Evolutionary conservation across 2,797 vertebrate genomes (phyloP).

Genomic region (Odontamblyopus lacepedii): DNA sequence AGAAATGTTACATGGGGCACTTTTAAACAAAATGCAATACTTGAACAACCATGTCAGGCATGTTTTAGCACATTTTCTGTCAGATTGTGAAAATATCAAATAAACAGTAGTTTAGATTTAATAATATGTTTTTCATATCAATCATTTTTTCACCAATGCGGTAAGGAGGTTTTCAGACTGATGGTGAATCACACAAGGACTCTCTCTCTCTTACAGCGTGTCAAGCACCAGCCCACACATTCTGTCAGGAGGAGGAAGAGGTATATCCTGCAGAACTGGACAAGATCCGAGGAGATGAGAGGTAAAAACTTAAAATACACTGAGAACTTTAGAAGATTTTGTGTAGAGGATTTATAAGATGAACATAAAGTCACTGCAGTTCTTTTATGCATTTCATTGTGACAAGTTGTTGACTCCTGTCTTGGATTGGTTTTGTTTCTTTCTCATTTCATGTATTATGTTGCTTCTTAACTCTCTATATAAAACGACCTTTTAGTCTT

Average conservation of each 20-base stretch:
- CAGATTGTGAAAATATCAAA: neutral
- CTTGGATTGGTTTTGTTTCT: neutral
- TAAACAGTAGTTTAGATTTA: constrained; percentile 29
- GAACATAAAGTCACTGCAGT: neutral
- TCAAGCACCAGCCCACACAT: constrained; percentile 62
- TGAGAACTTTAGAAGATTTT: neutral
- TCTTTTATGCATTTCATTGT: neutral
- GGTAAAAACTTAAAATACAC: constrained; percentile 1
- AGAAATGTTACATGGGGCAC: too few species aligned
- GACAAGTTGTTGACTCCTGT: neutral
- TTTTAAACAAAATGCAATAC: too few species aligned
- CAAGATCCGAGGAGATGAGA: neutral
- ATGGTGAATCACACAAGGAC: constrained; percentile 69
- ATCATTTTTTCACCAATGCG: constrained; percentile 39
- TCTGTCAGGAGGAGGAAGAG: constrained; percentile 35
- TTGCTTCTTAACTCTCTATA: neutral
- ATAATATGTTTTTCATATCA: constrained; percentile 52
- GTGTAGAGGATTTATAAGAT: constrained; percentile 1
- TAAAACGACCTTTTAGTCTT: neutral
- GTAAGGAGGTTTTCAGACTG: constrained; percentile 47
- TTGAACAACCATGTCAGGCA: neutral
- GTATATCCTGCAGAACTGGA: constrained; percentile 40
- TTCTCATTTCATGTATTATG: too few species aligned
- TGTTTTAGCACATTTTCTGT: neutral
- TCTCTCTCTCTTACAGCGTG: constrained; percentile 44